phyloP scores from a whole-genome alignment of 2,888 invertebrate species.

The Agelastica alni region DNA sequence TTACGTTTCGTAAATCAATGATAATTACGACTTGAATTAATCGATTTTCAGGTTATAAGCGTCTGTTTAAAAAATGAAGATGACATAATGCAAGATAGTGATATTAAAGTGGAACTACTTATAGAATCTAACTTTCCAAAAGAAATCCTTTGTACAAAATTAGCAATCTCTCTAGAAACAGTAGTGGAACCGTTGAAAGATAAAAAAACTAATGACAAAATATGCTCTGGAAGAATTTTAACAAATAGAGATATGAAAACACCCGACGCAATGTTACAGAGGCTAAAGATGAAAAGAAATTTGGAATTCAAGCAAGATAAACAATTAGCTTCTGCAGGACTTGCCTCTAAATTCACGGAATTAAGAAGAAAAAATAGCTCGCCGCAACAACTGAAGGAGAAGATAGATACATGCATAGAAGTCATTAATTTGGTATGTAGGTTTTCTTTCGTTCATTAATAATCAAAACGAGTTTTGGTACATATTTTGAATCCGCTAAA shows the following conservation, averaged over 20 bases:
- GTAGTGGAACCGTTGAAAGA: slow-evolving; percentile 42
- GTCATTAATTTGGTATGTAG: slow-evolving; percentile 46
- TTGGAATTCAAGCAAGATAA: slow-evolving; percentile 83
- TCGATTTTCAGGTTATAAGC: slow-evolving; percentile 54
- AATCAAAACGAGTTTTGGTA: too few relatives aligned
- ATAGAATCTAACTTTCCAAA: slow-evolving; percentile 67
- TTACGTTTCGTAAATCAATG: too few relatives aligned
- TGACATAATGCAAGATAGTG: slow-evolving; percentile 63
- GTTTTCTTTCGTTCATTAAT: too few relatives aligned
- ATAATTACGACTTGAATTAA: slow-evolving; percentile 49
- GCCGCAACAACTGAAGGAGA: slow-evolving; percentile 41
- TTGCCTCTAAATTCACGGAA: slow-evolving; percentile 66
- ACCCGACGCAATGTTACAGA: slow-evolving; percentile 63
- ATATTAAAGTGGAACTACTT: slow-evolving; percentile 59
- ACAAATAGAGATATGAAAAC: slow-evolving; percentile 64
- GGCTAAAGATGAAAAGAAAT: slow-evolving; percentile 69
- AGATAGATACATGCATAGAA: slow-evolving; percentile 47
- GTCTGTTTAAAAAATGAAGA: slow-evolving; percentile 47
- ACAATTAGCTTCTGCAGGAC: slow-evolving; percentile 73
- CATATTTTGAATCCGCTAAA: too few relatives aligned
- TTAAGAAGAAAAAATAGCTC: slow-evolving; percentile 72
- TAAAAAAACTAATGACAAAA: slow-evolving; percentile 41
- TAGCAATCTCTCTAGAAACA: slow-evolving; percentile 62
- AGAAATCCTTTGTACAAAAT: slow-evolving; percentile 66
- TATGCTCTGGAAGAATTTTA: slow-evolving; percentile 58